Evolutionary conservation across 2,797 vertebrate species (phyloP), one percentile per base, ranked within the genome.

Genomic region (Babyrousa celebensis): DNA sequence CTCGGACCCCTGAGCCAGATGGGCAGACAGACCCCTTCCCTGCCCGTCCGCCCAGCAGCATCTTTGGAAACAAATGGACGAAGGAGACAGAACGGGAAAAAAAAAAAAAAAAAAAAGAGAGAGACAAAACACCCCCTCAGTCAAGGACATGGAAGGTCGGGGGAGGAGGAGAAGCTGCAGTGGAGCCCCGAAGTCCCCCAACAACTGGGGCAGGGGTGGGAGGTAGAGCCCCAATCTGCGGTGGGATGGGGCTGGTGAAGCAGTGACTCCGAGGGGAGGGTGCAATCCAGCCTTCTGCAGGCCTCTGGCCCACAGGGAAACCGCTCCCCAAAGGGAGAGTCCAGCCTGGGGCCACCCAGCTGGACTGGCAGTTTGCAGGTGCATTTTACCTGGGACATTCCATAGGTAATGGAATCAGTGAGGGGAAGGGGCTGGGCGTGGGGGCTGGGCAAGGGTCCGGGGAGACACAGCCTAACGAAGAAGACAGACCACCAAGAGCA

Each of bases 171-270:
- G 71, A 83, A 75, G 93, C 78, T 65, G 54, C 43, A 68, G 48
- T 87, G 79, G 85, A 96, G 90, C 95, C 96, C 89, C 95, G 65
- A 95, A 94, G 94, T 94, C 29, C 89, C 94, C 92, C 95, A 74
- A 89, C 96, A 92, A 91, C 40, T 77, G 40, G 85, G 92, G 63
- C 40, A 11, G 92, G 96, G 92, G 91, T 95, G 87, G 96, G 96
- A 97, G 97, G 97, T 97, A 98, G 97, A 97, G 94, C 89, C 94
- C 95, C 97, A 96, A 67, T 95, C 71, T 96, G 94, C 96, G 89
- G 79, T 86, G 77, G 96, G 90, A 16, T 79, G 93, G 78, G 96
- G 93, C 93, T 91, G 62, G 72, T 70, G 89, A 54, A 85, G 48
- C 84, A 92, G 91, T 88, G 87, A 89, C 60, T 79, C 86, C 6